Base-by-base conservation (phyloP, 2,797 vertebrate species). In the Sphenodon punctatus region DNA sequence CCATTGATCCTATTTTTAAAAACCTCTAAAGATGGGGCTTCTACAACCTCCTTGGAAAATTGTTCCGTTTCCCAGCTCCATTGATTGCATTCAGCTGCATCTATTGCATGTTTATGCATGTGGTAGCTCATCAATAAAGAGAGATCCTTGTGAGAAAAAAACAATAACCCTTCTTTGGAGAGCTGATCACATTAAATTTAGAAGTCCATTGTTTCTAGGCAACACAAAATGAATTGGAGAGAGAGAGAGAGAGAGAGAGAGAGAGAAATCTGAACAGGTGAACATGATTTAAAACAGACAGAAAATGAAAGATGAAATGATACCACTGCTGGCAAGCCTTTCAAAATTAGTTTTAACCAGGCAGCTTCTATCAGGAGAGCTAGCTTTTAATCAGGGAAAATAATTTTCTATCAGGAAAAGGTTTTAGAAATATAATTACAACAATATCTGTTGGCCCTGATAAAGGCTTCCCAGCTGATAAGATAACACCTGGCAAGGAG, bases 401-500 rank as follows among this genome's bases (percentile, higher is more conserved):
- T 79, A 86, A 80, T 82, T 88, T 90, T 85, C 71, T 87, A 15
- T n/a, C 51, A 58, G 25, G 43, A 53, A 84, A 89, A 77, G 32
- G 10, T 70, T 91, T 90, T 71, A 48, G 25, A 90, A 92, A 77
- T 84, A 58, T 82, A 89, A 90, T 89, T 85, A 85, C 30, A 84
- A 84, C 8, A 32, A 69, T 87, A 90, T 55, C 41, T 56, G 55
- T 46, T 85, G 75, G 75, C 46, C 49, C 77, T 78, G 80, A 87
- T 85, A 90, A 88, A 74, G 32, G 30, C 23, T 56, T 88, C 51
- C 65, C 42, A 68, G 82, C 64, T 0, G n/a, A 11, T 71, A 83
- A 84, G 17, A 68, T 56, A 83, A 27, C 77, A 81, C 70, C 72
- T 80, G 38, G 70, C n/a, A 89, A 88, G 20, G 22, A n/a, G 27